These are phyloP conservation scores for Achroia grisella DNA, from an alignment of 1,140 invertebrate genomes.

Conservation along the genomic window DNA sequence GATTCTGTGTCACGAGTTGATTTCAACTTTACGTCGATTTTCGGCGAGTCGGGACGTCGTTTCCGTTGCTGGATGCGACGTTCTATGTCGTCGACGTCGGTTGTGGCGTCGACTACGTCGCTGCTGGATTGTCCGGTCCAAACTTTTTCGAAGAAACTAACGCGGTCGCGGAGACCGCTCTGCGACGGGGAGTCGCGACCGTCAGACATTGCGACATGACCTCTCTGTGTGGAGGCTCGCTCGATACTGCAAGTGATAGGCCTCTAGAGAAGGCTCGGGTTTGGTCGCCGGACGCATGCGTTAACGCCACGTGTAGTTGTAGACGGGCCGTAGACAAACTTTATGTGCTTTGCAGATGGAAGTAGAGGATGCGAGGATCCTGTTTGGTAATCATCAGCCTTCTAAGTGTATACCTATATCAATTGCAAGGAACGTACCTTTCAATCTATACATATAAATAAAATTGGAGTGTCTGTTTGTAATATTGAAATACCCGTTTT, in stretches of 20 bases:
- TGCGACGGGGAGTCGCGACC: slow-evolving; percentile 69
- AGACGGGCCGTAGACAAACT: slow-evolving; percentile 43
- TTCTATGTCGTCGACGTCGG: slow-evolving; percentile 77
- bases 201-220: slow-evolving; percentile 67
- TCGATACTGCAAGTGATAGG: slow-evolving; percentile 52
- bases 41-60: slow-evolving; percentile 64
- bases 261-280: slow-evolving; percentile 5
- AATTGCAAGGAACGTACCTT: too few relatives aligned
- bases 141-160: slow-evolving; percentile 85
- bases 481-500: too few relatives aligned
- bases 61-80: slow-evolving; percentile 75
- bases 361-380: neutral
- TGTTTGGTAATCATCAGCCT: neutral
- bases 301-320: slow-evolving; percentile 29
- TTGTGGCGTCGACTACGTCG: slow-evolving; percentile 58
- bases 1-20: slow-evolving; percentile 69
- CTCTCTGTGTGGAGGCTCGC: slow-evolving; percentile 55
- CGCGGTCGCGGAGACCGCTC: slow-evolving; percentile 78
- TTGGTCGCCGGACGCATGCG: slow-evolving; percentile 29
- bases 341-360: slow-evolving; percentile 6
- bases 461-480: too few relatives aligned
- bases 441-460: too few relatives aligned
- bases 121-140: slow-evolving; percentile 75
- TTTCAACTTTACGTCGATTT: slow-evolving; percentile 76
- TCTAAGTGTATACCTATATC: too few relatives aligned